phyloP scores from a whole-genome alignment of 1,140 invertebrate genomes.

The Drosophila watanabei region DNA sequence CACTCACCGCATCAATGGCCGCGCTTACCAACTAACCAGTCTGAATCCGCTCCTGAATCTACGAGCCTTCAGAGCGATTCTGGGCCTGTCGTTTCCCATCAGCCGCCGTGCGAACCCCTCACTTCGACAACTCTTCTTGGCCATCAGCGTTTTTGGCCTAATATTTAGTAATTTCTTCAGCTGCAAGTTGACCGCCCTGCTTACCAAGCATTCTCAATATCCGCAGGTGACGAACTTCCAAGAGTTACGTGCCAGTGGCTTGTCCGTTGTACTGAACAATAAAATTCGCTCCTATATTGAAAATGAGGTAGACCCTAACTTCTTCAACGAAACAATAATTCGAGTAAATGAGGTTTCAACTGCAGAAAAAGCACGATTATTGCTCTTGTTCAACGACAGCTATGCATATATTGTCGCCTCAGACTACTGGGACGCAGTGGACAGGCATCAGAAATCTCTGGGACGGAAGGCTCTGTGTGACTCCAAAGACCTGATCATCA shows the following conservation, averaged over 20 bases:
- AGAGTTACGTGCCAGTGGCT: slow-evolving; percentile 35
- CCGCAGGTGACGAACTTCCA: slow-evolving; percentile 24
- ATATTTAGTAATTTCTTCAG: slow-evolving; percentile 41
- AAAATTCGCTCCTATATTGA: not conserved
- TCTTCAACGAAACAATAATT: not conserved
- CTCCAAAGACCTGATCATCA: not conserved
- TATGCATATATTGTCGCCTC: not conserved
- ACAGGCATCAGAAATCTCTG: not conserved
- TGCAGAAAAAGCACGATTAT: accelerated
- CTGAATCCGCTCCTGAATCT: slow-evolving; percentile 35
- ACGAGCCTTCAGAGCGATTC: slow-evolving; percentile 26
- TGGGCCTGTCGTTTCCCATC: slow-evolving; percentile 34
- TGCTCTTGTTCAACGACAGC: slow-evolving; percentile 8
- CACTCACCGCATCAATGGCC: not conserved
- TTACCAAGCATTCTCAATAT: slow-evolving; percentile 18
- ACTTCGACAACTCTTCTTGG: slow-evolving; percentile 35
- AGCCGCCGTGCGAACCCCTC: not conserved
- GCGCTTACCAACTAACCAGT: not conserved
- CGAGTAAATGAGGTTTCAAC: not conserved
- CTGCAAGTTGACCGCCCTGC: slow-evolving; percentile 50
- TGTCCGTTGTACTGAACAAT: not conserved
- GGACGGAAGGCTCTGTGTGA: not conserved
- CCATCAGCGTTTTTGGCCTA: slow-evolving; percentile 53
- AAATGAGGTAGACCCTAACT: not conserved
- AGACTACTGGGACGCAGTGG: not conserved